Evolutionary conservation across 1,140 invertebrate genomes (phyloP), one percentile per base, ranked within the genome.

Genomic region (Leptinotarsa lineolata): DNA sequence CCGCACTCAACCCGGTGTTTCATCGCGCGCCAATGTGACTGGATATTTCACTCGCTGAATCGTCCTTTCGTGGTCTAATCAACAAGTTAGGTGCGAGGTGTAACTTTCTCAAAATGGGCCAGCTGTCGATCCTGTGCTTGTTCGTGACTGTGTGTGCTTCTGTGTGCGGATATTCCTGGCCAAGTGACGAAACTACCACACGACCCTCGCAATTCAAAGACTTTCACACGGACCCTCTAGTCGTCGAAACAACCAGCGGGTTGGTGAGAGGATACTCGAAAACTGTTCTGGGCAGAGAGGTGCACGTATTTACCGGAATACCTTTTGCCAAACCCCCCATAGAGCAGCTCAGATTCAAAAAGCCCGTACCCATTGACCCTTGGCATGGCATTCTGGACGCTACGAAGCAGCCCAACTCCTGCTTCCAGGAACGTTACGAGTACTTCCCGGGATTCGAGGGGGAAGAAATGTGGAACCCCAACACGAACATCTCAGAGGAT

Each of bases 391-490:
- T 95, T 1, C 85, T 93, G 15, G 92, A 95, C 82, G 93, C 93
- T 21, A 94, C 90, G 1, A 87, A 87, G 20, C 85, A 93, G 82
- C 93, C 93, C 24, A 94, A 94, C 82, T 93, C 92, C 74, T 96
- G 94, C 85, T 93, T 91, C 78, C 93, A 95, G 84, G 94, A 95
- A 83, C 88, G 91, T 70, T 95, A 94, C 83, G 93, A 95, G 82
- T 95, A 94, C 81, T 96, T 95, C 77, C 93, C 93, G 0, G 94
- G 93, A 1, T 95, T 96, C 84, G 90, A 92, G 72, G 94, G 94
- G n/a, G 94, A 95, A 79, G 93, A 95, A 81, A 97, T 97, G 93
- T 97, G 95, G 96, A 97, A 97, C 85, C 94, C 95, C 0, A 96
- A 96, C 78, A 96, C 95, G 1, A 93, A 94, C 82, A 91, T 96